Evolutionary conservation across 2,797 vertebrate species (phyloP).

Genomic region (Ctenopoma kingsleyae): DNA sequence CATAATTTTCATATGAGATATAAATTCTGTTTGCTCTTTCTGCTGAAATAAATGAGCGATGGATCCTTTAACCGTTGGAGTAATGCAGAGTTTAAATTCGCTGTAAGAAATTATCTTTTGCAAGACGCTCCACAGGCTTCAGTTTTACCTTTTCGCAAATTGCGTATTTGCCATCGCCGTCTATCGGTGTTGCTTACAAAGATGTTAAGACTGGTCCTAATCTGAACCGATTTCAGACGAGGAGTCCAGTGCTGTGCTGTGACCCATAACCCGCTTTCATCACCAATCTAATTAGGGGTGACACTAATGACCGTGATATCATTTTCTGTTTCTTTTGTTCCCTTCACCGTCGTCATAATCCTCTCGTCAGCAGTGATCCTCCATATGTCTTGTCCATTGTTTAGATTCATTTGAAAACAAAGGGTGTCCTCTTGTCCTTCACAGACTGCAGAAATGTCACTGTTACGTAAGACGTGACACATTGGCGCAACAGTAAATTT

Average conservation of each 20-base stretch:
- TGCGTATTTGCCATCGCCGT: not conserved
- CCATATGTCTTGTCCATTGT: constrained; percentile 37
- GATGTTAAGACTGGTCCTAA: constrained; percentile 4
- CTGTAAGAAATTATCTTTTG: not conserved
- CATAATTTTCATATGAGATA: not conserved
- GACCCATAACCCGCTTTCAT: constrained; percentile 48
- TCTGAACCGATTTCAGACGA: constrained; percentile 1
- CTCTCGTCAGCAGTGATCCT: not conserved
- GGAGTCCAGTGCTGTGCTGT: not conserved
- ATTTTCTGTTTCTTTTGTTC: constrained; percentile 54
- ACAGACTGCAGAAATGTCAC: constrained; percentile 23
- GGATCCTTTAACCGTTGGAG: no score
- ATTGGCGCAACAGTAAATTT: not conserved
- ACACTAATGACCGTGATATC: constrained; percentile 48
- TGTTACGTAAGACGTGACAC: constrained; percentile 19
- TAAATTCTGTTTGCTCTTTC: not conserved
- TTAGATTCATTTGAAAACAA: constrained; percentile 57
- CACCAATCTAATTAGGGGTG: constrained; percentile 43
- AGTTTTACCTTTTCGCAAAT: not conserved
- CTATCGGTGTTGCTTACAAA: not conserved
- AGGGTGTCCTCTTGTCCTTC: constrained; percentile 9
- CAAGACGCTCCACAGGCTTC: not conserved
- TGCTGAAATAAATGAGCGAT: not conserved
- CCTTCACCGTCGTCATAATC: constrained; percentile 33
- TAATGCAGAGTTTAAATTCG: no score